phyloP scores from a whole-genome alignment of 1,140 invertebrate species.

The Copidosoma floridanum region DNA sequence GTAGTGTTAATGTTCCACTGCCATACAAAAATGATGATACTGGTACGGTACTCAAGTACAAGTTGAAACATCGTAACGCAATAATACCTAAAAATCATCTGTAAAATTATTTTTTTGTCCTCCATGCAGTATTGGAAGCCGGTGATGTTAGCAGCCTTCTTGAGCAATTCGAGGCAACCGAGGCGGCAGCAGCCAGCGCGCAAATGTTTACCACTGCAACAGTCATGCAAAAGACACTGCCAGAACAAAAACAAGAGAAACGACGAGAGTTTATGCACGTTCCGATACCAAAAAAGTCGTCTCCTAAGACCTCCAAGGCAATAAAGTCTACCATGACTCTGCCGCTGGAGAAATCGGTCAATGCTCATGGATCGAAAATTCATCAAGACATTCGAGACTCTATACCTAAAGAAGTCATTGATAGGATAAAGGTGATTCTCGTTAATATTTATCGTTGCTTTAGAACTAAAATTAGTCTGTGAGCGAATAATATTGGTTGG shows the following conservation, averaged over 20 bases:
- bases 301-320: not conserved
- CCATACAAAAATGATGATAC: slow-evolving; percentile 6
- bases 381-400: slow-evolving; percentile 50
- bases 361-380: slow-evolving; percentile 31
- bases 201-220: too few relatives aligned
- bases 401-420: slow-evolving; percentile 53
- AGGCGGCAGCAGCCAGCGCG: slow-evolving; percentile 19
- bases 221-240: not conserved
- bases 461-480: slow-evolving; percentile 3
- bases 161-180: slow-evolving; percentile 60
- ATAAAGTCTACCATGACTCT: slow-evolving; percentile 22
- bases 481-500: too few relatives aligned
- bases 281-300: not conserved
- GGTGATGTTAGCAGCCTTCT: slow-evolving; percentile 56
- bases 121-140: slow-evolving; percentile 54
- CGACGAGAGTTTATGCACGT: too few relatives aligned
- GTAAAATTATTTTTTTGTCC: too few relatives aligned
- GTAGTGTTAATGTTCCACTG: not conserved
- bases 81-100: too few relatives aligned
- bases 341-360: slow-evolving; percentile 31
- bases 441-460: slow-evolving; percentile 19
- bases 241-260: too few relatives aligned
- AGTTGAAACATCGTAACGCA: too few relatives aligned
- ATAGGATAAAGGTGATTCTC: slow-evolving; percentile 54
- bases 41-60: too few relatives aligned